These are phyloP conservation scores for Mirounga angustirostris DNA, from an alignment of 2,113 vertebrate genomes.

Conservation along the genomic window DNA sequence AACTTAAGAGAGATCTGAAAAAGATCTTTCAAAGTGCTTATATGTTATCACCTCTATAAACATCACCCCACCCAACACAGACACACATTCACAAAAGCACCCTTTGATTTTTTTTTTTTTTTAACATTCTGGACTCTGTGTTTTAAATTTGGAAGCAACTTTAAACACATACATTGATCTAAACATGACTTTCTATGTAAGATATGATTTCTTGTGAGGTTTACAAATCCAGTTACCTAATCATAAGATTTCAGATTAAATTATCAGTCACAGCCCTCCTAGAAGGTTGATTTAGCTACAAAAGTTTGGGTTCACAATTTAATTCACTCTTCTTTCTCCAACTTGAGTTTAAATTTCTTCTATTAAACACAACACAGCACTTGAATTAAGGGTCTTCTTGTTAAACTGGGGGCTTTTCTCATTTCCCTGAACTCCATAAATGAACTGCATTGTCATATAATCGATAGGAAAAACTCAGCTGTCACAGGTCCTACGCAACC, in stretches of 20 bases:
- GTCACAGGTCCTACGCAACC: conserved; percentile 91
- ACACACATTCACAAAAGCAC: neutral
- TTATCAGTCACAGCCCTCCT: neutral
- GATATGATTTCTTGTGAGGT: neutral
- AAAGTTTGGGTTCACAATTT: conserved; percentile 79
- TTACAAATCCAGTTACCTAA: neutral
- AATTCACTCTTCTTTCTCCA: conserved; percentile 79
- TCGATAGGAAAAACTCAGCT: conserved; percentile 93
- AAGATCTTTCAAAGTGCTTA: neutral
- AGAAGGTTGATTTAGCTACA: conserved; percentile 61
- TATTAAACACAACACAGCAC: conserved; percentile 76
- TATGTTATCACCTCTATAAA: neutral
- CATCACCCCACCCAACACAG: fast-evolving
- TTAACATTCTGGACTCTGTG: neutral
- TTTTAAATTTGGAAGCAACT: conserved; percentile 15
- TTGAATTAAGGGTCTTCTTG: conserved; percentile 81
- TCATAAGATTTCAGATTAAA: conserved; percentile 64
- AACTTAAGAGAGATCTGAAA: neutral
- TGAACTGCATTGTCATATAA: conserved; percentile 94
- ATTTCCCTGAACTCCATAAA: conserved; percentile 85
- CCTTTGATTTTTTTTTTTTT: neutral
- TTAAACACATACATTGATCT: neutral
- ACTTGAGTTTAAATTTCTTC: conserved; percentile 82
- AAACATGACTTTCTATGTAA: neutral
- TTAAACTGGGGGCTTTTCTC: conserved; percentile 79